Evolutionary conservation across 64 coral and sea anemone genomes (phyloP), one percentile per base, ranked within the genome.

Genomic region (Dendronephthya gigantea): DNA sequence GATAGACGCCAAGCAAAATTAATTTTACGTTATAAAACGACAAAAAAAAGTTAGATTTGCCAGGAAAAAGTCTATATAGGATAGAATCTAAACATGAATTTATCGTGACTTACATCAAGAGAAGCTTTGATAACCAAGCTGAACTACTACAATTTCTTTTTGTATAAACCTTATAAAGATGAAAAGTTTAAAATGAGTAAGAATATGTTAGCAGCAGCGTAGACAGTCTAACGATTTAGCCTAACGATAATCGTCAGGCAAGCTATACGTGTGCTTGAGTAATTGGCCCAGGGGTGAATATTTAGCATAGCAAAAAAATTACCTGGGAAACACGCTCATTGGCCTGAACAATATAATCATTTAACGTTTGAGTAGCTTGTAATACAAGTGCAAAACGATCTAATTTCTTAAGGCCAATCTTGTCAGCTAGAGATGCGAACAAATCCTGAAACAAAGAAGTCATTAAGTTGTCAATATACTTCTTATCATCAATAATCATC

Each of bases 131-230:
- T 33, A 93, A 68, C 87, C 92, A 98, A 68, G 85, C 90, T 4
- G 88, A 68, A 87, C 90, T 90, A 59, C 92, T 98, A 58, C 92
- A 93, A 72, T 98, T 98, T 32, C 95, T 85, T 36, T 89, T 93
- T 15, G 86, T 91, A 83, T 92, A 98, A 37, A 98, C 91, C 95
- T 98, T 82, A 28, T 88, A 68, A 4, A 45, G 4, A 45, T 6
- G 11, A 45, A 45, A 45, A 45, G 4, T 45, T 45, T 11, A 45
- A 11, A 45, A 11, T 45, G 41, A 45, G 41, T 45, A 45, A 45
- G 41, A 45, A n/a, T n/a, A n/a, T n/a, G n/a, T n/a, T n/a, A n/a
- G n/a, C n/a, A n/a, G n/a, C n/a, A n/a, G n/a, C n/a, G n/a, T n/a
- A n/a, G n/a, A n/a, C n/a, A n/a, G n/a, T n/a, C n/a, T n/a, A n/a